Evolutionary conservation across 2,113 vertebrate species (phyloP), one percentile per base, ranked within the genome.

Genomic region (Anarrhichthys ocellatus): DNA sequence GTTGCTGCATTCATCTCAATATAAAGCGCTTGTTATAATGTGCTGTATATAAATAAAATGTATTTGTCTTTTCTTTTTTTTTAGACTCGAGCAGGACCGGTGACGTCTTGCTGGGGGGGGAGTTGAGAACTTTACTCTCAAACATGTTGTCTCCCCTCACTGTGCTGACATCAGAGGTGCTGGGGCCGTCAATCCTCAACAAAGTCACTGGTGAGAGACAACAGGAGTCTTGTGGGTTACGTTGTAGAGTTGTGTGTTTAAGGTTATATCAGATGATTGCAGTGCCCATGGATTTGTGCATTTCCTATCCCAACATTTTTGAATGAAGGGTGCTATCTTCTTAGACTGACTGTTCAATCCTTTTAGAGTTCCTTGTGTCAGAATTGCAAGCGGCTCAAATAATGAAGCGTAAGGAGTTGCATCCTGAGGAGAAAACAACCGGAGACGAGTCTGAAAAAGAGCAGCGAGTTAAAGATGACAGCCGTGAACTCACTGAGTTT

Each of bases 311-410:
- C 6, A 32, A 9, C 22, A n/a, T 22, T 36, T 61, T 76, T 42
- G 17, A 36, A 44, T 59, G 3, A 24, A 6, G 7, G 5, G 0
- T 42, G 6, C 29, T 42, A 15, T 67, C 20, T 1, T 36, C 59
- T 50, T 48, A 62, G 50, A 64, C 50, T 1, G 32, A 1, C 67
- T 56, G 7, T 13, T 62, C 24, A n/a, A 62, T 68, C 44, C 75
- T 59, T 34, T 15, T 76, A 96, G 95, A 94, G 67, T 95, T 92
- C 86, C 87, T 95, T 29, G 89, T 95, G 20, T 92, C 94, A 17
- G 95, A 96, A 84, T 75, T 96, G 62, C 89, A 91, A 89, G 93
- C 95, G 11, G 94, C 83, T 69, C 79, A 4, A 29, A 89, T 95
- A 27, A 81, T 92, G 34, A 88, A 78, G 38, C 68, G 83, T 42